A percentile compares a stretch with the other conserved stretches of the same genome.
These are phyloP conservation scores for Conus betulinus DNA, from an alignment of 1,140 invertebrate species.

Conservation along the genomic window DNA sequence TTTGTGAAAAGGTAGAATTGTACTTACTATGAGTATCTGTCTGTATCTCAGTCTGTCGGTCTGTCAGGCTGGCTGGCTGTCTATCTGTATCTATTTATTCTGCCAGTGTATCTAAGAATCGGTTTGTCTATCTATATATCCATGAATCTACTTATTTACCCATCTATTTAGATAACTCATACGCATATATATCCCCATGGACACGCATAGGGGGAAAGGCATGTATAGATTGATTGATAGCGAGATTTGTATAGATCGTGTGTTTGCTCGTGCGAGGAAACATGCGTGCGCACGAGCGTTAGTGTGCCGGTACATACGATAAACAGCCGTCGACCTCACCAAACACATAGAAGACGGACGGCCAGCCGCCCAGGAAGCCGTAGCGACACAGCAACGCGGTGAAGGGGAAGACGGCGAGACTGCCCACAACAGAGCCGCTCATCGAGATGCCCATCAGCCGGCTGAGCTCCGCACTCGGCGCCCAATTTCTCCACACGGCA, in stretches of 20 bases:
- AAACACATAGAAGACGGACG: conserved; percentile 91
- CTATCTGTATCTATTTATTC: too few species aligned
- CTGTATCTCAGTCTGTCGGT: too few species aligned
- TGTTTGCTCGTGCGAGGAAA: too few species aligned
- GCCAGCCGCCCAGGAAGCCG: conserved; percentile 82
- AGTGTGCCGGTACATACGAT: too few species aligned
- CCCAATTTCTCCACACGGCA: conserved; percentile 79
- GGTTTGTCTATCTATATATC: too few species aligned
- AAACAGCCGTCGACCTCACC: conserved; percentile 76
- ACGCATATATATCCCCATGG: background rate
- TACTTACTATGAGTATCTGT: too few species aligned
- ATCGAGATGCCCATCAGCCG: conserved; percentile 51
- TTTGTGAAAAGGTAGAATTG: too few species aligned
- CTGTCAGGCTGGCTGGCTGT: too few species aligned
- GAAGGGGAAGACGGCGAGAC: conserved; percentile 61
- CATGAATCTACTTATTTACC: too few species aligned
- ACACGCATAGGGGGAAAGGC: background rate
- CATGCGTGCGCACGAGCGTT: too few species aligned
- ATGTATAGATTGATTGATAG: background rate
- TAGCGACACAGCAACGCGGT: conserved; percentile 61
- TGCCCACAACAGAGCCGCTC: conserved; percentile 58
- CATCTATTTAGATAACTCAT: too few species aligned
- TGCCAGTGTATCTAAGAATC: too few species aligned
- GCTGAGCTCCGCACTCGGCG: conserved; percentile 85
- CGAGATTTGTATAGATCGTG: background rate